Evolutionary conservation across 2,888 invertebrate species (phyloP).

Genomic region (Campoplex nolae): DNA sequence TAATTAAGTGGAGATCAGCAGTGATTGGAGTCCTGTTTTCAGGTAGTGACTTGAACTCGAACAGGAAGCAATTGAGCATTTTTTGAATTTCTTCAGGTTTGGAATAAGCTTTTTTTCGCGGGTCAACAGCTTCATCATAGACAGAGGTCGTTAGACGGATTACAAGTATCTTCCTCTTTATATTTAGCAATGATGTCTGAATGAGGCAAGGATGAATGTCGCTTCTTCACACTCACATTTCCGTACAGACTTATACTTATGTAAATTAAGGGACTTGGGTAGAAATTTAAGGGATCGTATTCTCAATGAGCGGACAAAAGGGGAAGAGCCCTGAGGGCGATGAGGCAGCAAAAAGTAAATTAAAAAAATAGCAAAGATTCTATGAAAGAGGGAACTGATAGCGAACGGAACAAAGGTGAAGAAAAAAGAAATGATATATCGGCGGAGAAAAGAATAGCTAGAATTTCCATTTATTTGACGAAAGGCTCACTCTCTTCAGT

Average conservation of each 20-base stretch:
- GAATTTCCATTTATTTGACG: slow-evolving; percentile 62
- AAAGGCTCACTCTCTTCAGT: slow-evolving; percentile 23
- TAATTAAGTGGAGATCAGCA: slow-evolving; percentile 1
- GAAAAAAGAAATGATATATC: slow-evolving; percentile 34
- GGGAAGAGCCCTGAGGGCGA: slow-evolving; percentile 73
- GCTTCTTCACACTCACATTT: neutral
- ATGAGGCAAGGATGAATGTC: neutral
- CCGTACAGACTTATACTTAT: slow-evolving; percentile 12
- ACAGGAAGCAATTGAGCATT: neutral
- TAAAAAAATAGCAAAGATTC: slow-evolving; percentile 39
- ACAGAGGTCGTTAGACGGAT: neutral
- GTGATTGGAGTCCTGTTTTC: slow-evolving; percentile 54
- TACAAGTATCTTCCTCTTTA: neutral
- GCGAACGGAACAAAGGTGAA: slow-evolving; percentile 18
- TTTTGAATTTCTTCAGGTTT: neutral
- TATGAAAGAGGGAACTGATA: slow-evolving; percentile 20
- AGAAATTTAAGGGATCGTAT: slow-evolving; percentile 23
- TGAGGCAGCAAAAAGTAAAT: slow-evolving; percentile 34
- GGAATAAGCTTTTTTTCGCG: neutral
- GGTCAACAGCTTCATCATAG: neutral
- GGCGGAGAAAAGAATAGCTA: slow-evolving; percentile 41
- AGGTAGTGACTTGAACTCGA: slow-evolving; percentile 54
- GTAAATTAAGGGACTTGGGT: slow-evolving; percentile 51
- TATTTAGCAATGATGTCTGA: neutral
- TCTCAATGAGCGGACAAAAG: slow-evolving; percentile 69